These are phyloP conservation scores for Hyla sarda DNA, from an alignment of 2,113 vertebrate genomes.

Conservation along the genomic window DNA sequence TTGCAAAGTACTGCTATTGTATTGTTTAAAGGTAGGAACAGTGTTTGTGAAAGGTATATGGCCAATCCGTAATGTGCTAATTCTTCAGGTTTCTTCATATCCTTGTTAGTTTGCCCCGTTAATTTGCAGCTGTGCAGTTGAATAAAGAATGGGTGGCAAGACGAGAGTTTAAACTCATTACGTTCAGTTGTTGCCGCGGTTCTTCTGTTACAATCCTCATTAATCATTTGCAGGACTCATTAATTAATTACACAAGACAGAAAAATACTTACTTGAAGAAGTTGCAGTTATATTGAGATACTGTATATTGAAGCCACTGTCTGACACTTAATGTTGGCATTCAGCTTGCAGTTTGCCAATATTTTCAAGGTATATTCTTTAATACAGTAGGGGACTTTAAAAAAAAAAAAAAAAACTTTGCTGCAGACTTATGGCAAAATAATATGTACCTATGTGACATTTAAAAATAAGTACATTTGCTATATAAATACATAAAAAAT, in stretches of 20 bases:
- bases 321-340: not conserved
- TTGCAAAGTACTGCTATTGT: slow-evolving; percentile 1
- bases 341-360: not conserved
- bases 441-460: too few species aligned
- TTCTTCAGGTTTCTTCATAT: slow-evolving; percentile 52
- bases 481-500: too few species aligned
- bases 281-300: slow-evolving; percentile 53
- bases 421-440: too few species aligned
- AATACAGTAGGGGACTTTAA: too few species aligned
- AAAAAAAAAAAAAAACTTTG: too few species aligned
- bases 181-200: slow-evolving; percentile 65
- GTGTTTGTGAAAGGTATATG: slow-evolving; percentile 55
- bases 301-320: not conserved
- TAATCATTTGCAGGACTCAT: slow-evolving; percentile 79
- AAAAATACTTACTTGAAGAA: slow-evolving; percentile 68
- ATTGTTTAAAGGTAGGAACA: not conserved
- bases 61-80: slow-evolving; percentile 22
- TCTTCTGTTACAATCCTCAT: slow-evolving; percentile 75
- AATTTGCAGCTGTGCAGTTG: slow-evolving; percentile 61
- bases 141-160: slow-evolving; percentile 62
- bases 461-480: too few species aligned
- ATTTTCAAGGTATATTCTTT: not conserved
- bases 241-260: slow-evolving; percentile 74
- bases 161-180: slow-evolving; percentile 70
- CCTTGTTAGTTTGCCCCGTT: slow-evolving; percentile 62